Conservation (phyloP, 1,140 invertebrate species). For the Tribolium castaneum region DNA sequence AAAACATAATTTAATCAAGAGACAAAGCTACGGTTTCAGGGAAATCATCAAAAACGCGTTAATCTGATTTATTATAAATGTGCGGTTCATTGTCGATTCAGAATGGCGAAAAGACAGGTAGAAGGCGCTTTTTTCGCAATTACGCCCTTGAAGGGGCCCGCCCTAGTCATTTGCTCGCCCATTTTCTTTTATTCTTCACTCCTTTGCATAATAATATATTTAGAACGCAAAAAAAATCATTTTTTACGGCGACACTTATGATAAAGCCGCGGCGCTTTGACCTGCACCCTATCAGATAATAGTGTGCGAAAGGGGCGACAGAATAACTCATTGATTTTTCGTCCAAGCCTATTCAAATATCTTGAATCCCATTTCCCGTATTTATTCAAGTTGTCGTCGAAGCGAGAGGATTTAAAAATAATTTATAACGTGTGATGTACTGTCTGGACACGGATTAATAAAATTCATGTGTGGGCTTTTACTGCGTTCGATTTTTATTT, state of each 20-base stretch:
- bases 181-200: constrained; percentile 11
- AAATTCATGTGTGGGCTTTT: background rate
- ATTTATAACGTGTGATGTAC: constrained; percentile 27
- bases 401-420: constrained; percentile 15
- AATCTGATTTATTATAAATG: constrained; percentile 10
- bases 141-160: background rate
- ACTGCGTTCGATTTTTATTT: constrained; percentile 7
- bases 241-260: constrained; percentile 27
- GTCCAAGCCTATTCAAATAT: constrained; percentile 29
- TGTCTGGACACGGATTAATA: constrained; percentile 26
- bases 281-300: constrained; percentile 25
- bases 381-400: constrained; percentile 5
- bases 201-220: constrained; percentile 21
- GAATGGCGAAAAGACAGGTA: constrained; percentile 4
- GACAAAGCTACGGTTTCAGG: background rate
- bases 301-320: constrained; percentile 17
- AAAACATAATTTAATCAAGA: constrained; percentile 4
- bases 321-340: constrained; percentile 33
- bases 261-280: constrained; percentile 35
- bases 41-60: background rate
- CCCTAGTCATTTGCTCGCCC: background rate
- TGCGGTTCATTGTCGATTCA: background rate
- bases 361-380: constrained; percentile 13
- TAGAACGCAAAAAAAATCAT: constrained; percentile 23
- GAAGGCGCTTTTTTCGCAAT: constrained; percentile 18